These are phyloP conservation scores for Pandemis corylana DNA, from an alignment of 2,888 invertebrate species.

Conservation along the genomic window DNA sequence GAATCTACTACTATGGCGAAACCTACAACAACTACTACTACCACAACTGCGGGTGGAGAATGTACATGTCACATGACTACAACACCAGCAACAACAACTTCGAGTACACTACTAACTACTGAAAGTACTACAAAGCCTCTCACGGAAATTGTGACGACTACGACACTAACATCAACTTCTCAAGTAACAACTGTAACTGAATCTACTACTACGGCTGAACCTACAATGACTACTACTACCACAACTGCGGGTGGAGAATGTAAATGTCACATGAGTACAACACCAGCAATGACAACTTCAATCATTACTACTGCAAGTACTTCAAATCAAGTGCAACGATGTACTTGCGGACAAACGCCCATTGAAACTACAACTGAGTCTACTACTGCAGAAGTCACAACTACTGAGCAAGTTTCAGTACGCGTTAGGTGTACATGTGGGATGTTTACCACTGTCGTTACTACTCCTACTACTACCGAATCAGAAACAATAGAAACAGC, in stretches of 20 bases:
- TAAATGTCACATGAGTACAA: slow-evolving; percentile 10
- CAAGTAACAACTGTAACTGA: slow-evolving; percentile 7
- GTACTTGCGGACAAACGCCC: too few species aligned
- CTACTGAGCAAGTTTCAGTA: slow-evolving; percentile 25
- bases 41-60: not conserved
- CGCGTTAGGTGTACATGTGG: not conserved
- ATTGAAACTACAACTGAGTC: slow-evolving; percentile 20
- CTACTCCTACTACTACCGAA: not conserved
- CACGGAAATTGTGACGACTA: slow-evolving; percentile 9
- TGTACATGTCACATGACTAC: slow-evolving; percentile 16
- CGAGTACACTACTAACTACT: slow-evolving; percentile 7
- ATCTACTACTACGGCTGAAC: slow-evolving; percentile 32
- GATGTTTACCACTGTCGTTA: slow-evolving; percentile 22
- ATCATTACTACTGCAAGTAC: not conserved
- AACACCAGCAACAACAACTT: slow-evolving; percentile 4
- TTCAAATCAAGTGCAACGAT: too few species aligned
- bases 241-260: slow-evolving; percentile 19
- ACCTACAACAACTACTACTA: too few species aligned
- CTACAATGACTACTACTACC: not conserved
- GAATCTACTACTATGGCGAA: too few species aligned
- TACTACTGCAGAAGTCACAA: not conserved
- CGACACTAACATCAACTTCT: not conserved
- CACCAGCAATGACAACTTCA: slow-evolving; percentile 11
- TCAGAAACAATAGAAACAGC: slow-evolving; percentile 4
- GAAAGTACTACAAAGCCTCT: slow-evolving; percentile 16